phyloP scores from a whole-genome alignment of 2,113 vertebrate species.

The Ivindomyrus marchei region DNA sequence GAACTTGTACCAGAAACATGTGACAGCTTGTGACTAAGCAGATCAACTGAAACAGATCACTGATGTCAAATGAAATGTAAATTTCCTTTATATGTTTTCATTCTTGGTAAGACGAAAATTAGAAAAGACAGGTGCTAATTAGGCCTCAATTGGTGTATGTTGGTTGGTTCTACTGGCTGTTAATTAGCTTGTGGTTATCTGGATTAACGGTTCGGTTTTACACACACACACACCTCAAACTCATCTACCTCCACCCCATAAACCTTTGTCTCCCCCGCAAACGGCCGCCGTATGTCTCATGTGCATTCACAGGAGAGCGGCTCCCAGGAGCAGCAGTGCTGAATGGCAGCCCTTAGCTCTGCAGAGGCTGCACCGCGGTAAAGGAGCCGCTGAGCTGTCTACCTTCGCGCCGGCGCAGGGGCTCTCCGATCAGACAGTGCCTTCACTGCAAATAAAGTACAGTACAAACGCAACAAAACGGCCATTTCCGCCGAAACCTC shows the following conservation, averaged over 20 bases:
- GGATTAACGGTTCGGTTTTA: not conserved
- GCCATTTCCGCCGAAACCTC: not conserved
- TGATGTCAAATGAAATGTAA: not conserved
- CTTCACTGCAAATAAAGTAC: not conserved
- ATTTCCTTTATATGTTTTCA: not conserved
- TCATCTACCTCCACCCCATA: not conserved
- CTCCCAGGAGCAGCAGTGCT: not conserved
- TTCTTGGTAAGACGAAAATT: not conserved
- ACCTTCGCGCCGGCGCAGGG: slow-evolving; percentile 49
- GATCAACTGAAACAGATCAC: not conserved
- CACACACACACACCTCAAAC: not conserved
- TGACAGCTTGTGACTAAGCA: not conserved
- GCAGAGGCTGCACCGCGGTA: slow-evolving; percentile 25
- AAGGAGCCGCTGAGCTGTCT: slow-evolving; percentile 39
- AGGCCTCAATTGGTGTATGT: not conserved
- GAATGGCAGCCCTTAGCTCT: slow-evolving; percentile 3
- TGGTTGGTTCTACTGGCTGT: not conserved
- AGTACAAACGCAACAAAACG: not conserved
- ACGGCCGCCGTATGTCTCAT: not conserved
- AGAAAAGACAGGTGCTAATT: not conserved
- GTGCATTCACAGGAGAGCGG: not conserved
- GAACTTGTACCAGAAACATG: not conserved
- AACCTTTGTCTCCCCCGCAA: not conserved
- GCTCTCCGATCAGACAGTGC: slow-evolving; percentile 15
- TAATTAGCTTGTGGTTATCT: not conserved